phyloP scores from a whole-genome alignment of 2,797 vertebrate species.

The Gadopsis bispinosus region DNA sequence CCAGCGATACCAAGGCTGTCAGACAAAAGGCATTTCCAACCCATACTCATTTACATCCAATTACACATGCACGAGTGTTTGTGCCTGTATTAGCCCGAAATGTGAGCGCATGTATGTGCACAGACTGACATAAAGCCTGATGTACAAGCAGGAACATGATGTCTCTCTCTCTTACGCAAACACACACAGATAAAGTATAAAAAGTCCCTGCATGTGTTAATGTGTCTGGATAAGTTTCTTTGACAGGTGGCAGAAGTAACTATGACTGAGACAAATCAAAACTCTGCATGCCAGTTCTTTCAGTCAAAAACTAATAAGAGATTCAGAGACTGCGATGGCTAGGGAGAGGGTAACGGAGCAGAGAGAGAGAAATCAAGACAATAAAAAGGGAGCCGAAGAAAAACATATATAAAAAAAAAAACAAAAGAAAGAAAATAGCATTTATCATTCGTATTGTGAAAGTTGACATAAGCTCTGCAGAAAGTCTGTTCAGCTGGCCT shows the following conservation, averaged over 20 bases:
- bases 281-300: conserved; percentile 39
- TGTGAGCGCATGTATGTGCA: conserved; percentile 5
- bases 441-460: conserved; percentile 57
- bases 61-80: conserved; percentile 35
- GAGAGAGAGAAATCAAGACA: conserved; percentile 40
- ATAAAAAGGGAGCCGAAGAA: conserved; percentile 31
- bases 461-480: conserved; percentile 43
- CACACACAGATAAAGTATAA: conserved; percentile 3
- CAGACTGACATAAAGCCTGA: not conserved
- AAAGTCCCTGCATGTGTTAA: conserved; percentile 23
- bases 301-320: conserved; percentile 63
- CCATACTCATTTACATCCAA: conserved; percentile 48
- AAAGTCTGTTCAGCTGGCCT: conserved; percentile 49
- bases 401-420: conserved; percentile 24
- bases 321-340: conserved; percentile 42
- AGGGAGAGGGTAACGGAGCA: conserved; percentile 14
- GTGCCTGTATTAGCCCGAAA: not conserved
- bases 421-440: conserved; percentile 36
- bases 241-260: conserved; percentile 59
- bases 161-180: not conserved
- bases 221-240: conserved; percentile 40
- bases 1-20: conserved; percentile 40
- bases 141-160: conserved; percentile 12
- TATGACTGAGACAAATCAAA: conserved; percentile 44
- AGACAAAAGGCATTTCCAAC: conserved; percentile 36